phyloP scores from a whole-genome alignment of 2,888 invertebrate species.

The Sabellastarte sp. region DNA sequence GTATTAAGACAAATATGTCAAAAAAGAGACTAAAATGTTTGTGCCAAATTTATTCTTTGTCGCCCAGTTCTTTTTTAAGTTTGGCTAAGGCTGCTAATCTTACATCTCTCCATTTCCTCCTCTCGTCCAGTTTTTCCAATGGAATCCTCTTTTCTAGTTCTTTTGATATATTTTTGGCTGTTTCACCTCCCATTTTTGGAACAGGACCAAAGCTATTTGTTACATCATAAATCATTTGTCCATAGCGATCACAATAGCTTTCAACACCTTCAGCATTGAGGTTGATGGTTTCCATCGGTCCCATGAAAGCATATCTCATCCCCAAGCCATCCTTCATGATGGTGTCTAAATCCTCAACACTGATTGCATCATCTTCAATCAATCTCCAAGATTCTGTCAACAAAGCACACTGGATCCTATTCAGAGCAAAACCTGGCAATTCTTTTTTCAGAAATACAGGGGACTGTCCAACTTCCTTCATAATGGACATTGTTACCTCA shows the following conservation, averaged over 20 bases:
- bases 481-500: constrained; percentile 71
- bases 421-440: constrained; percentile 87
- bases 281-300: constrained; percentile 89
- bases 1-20: too few species aligned
- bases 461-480: constrained; percentile 85
- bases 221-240: constrained; percentile 40
- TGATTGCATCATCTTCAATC: constrained; percentile 78
- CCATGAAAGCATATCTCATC: constrained; percentile 92
- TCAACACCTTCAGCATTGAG: constrained; percentile 73
- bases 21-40: too few species aligned
- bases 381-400: constrained; percentile 89
- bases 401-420: constrained; percentile 92
- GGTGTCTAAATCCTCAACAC: constrained; percentile 84
- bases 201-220: constrained; percentile 35
- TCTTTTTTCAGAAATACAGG: constrained; percentile 83
- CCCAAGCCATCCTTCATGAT: constrained; percentile 92
- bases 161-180: constrained; percentile 33
- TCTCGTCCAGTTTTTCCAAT: constrained; percentile 36
- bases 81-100: constrained; percentile 50
- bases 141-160: constrained; percentile 40
- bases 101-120: constrained; percentile 50
- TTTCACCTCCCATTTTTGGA: constrained; percentile 33
- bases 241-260: constrained; percentile 46
- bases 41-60: not conserved
- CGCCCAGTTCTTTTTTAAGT: constrained; percentile 39